Evolutionary conservation across 1,140 invertebrate genomes (phyloP).

Genomic region (Rhyzopertha dominica): DNA sequence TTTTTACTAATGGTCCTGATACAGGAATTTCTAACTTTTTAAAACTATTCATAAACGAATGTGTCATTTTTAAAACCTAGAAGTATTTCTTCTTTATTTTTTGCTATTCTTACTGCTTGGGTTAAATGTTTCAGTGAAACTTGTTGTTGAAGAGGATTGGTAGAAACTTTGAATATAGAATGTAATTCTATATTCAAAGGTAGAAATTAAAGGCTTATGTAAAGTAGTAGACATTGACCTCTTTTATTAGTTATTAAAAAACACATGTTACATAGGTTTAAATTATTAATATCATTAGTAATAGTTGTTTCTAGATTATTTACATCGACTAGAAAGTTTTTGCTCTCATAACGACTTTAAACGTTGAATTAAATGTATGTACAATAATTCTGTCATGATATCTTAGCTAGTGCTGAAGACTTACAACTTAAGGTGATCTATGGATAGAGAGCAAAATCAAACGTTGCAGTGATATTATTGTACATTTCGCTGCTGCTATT

Average conservation of each 20-base stretch:
- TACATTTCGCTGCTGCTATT: neutral
- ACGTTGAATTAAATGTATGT: conserved; percentile 23
- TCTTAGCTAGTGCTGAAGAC: conserved; percentile 10
- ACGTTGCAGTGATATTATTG: neutral
- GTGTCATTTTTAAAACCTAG: too few species aligned
- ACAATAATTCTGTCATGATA: conserved; percentile 15
- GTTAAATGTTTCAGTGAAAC: too few species aligned
- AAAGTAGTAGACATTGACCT: too few species aligned
- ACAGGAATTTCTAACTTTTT: too few species aligned
- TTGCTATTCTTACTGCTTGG: too few species aligned
- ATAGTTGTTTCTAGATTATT: conserved; percentile 41
- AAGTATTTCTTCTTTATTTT: too few species aligned
- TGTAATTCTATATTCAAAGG: too few species aligned
- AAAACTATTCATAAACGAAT: too few species aligned
- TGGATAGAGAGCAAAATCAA: conserved; percentile 4
- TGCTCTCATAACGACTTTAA: conserved; percentile 23
- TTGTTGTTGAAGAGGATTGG: too few species aligned
- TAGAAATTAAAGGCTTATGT: too few species aligned
- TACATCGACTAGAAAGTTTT: conserved; percentile 44
- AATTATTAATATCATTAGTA: conserved; percentile 40
- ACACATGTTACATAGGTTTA: conserved; percentile 40
- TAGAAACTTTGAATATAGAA: too few species aligned
- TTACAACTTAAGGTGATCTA: conserved; percentile 12
- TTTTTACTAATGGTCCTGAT: too few species aligned
- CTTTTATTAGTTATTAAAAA: conserved; percentile 41